Evolutionary conservation across 2,113 vertebrate genomes (phyloP).

Genomic region (Equus quagga): DNA sequence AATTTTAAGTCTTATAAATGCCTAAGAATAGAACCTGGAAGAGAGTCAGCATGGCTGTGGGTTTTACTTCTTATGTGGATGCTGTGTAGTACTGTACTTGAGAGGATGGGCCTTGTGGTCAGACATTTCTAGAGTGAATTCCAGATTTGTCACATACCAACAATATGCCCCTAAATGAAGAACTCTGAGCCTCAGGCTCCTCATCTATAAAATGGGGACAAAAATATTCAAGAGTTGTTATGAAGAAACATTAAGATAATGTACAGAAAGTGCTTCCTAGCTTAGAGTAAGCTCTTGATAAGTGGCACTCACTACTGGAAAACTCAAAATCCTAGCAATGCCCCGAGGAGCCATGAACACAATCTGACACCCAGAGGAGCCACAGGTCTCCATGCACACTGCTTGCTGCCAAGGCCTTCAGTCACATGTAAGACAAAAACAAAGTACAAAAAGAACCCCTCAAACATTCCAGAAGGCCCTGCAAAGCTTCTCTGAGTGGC

Average conservation of each 20-base stretch:
- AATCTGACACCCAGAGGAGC: background rate
- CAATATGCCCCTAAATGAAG: background rate
- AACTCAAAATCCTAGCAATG: background rate
- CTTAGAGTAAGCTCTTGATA: background rate
- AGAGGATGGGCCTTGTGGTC: background rate
- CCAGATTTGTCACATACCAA: background rate
- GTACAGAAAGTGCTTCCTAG: background rate
- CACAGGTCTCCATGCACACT: fast-evolving
- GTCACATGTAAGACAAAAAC: background rate
- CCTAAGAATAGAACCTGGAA: background rate
- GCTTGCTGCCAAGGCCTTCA: background rate
- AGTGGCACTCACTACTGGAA: background rate
- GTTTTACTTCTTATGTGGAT: background rate
- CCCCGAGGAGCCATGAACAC: background rate
- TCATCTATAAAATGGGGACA: background rate
- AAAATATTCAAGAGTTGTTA: background rate
- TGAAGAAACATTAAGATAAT: background rate
- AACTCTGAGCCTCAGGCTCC: background rate
- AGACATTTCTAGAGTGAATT: background rate
- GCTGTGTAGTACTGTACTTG: background rate
- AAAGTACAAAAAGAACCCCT: background rate
- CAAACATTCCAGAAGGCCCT: background rate
- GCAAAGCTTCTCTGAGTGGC: background rate
- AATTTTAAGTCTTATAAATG: background rate
- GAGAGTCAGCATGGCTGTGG: background rate